These are phyloP conservation scores for Sclerodermus sp. DNA, from an alignment of 2,888 invertebrate genomes.

Conservation along the genomic window DNA sequence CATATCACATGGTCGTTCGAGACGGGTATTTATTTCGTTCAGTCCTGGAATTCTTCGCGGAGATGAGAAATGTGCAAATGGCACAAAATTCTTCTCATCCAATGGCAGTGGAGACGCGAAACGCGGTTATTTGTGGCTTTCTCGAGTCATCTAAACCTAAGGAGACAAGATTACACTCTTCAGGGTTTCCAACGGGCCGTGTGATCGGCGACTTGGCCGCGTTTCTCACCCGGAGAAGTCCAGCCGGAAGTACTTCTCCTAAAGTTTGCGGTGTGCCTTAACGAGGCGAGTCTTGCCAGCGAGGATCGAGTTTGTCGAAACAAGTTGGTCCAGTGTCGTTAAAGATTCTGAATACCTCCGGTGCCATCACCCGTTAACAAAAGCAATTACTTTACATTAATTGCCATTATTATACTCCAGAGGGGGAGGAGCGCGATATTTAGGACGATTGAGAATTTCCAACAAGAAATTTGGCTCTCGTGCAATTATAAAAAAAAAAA, in stretches of 20 bases:
- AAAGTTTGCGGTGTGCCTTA: constrained; percentile 28
- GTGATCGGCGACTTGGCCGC: background rate
- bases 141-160: background rate
- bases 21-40: too few relatives aligned
- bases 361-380: too few relatives aligned
- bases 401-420: too few relatives aligned
- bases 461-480: too few relatives aligned
- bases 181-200: background rate
- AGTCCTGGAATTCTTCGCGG: too few relatives aligned
- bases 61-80: too few relatives aligned
- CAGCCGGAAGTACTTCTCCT: constrained; percentile 22
- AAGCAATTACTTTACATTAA: too few relatives aligned
- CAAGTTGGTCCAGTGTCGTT: background rate
- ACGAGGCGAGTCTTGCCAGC: constrained; percentile 26
- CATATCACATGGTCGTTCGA: too few relatives aligned
- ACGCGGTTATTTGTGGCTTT: background rate
- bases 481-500: too few relatives aligned
- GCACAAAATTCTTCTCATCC: too few relatives aligned
- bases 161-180: background rate
- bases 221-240: constrained; percentile 2
- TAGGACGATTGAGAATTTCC: too few relatives aligned
- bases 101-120: background rate
- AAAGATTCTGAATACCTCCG: constrained; percentile 1
- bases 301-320: background rate
- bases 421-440: too few relatives aligned